A percentile compares a stretch with the other conserved stretches of the same genome.
These are phyloP conservation scores for Metridium senile DNA, from an alignment of 92 coral and sea anemone genomes.

Conservation along the genomic window DNA sequence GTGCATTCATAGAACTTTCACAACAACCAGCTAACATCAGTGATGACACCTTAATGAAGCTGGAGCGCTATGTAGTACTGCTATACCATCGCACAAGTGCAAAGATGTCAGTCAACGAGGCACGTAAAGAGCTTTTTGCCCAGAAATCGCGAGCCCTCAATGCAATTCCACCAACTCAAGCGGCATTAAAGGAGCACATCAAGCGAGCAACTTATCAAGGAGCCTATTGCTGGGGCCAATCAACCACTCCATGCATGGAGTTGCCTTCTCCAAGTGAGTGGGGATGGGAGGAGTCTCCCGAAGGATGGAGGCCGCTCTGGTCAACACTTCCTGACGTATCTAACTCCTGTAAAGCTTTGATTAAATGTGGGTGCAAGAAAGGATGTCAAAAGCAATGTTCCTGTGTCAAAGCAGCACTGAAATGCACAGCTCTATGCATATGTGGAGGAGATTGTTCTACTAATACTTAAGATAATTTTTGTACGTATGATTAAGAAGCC, in stretches of 20 bases:
- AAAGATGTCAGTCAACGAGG: constrained; percentile 25
- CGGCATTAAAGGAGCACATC: constrained; percentile 50
- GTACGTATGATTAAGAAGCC: too few species aligned
- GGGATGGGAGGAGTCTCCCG: constrained; percentile 49
- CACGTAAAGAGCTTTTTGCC: constrained; percentile 24
- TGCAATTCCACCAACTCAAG: constrained; percentile 42
- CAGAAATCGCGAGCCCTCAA: constrained; percentile 32
- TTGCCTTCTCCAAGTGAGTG: constrained; percentile 50
- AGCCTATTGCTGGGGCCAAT: constrained; percentile 63
- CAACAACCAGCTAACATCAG: constrained; percentile 3
- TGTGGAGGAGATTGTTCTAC: not conserved
- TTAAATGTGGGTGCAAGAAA: constrained; percentile 58
- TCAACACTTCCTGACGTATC: constrained; percentile 48
- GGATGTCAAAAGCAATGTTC: constrained; percentile 44
- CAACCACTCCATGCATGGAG: constrained; percentile 11
- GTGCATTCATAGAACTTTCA: constrained; percentile 27
- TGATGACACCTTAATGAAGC: not conserved
- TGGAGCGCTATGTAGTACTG: constrained; percentile 44
- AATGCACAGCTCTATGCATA: constrained; percentile 61
- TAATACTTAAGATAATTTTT: not conserved
- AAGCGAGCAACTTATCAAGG: constrained; percentile 56
- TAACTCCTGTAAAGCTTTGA: constrained; percentile 34
- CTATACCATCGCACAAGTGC: constrained; percentile 48
- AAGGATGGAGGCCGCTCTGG: constrained; percentile 30
- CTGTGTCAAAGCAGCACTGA: constrained; percentile 48